Evolutionary conservation across 2,888 invertebrate species (phyloP), one percentile per base, ranked within the genome.

Genomic region (Tipula helvola): DNA sequence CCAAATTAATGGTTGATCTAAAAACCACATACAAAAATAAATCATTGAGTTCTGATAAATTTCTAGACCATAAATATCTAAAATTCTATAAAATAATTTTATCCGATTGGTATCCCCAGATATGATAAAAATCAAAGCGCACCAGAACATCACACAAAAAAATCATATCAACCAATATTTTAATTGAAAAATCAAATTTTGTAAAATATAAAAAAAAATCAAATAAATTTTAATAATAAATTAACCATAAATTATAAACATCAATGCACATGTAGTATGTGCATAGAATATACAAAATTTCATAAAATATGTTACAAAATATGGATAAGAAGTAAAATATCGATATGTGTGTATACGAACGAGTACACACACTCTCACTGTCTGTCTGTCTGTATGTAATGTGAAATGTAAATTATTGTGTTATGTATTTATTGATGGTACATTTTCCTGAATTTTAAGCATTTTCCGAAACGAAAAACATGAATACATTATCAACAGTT

Each of bases 141-240:
- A 71, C 71, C 71, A 71, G 39, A 39, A 52, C 2, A n/a, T n/a
- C n/a, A 28, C 28, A 16, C 44, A 52, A 52, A 71, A 71, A 71
- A 71, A 71, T 71, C 71, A 28, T 71, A 71, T 71, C 71, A 71
- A 71, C 71, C 71, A 71, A 71, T 10, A 71, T 71, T 71, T 71
- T 71, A 71, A 71, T 71, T 71, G 71, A 71, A 71, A 71, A 71
- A 71, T 71, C 71, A 71, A 71, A 71, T 71, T 71, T 71, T 71
- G 28, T 28, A 28, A 28, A 28, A 28, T 5, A 57, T 16, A 16
- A 57, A 16, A 57, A 57, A n/a, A 57, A 57, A 5, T 18, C 18
- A 57, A 57, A 57, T 57, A 71, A 71, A 71, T 71, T 71, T 71
- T 71, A 71, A 71, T 71, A 71, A 71, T 71, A 71, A 71, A 71